phyloP scores from a whole-genome alignment of 1,140 invertebrate genomes.

The Euura saliciscinereae region DNA sequence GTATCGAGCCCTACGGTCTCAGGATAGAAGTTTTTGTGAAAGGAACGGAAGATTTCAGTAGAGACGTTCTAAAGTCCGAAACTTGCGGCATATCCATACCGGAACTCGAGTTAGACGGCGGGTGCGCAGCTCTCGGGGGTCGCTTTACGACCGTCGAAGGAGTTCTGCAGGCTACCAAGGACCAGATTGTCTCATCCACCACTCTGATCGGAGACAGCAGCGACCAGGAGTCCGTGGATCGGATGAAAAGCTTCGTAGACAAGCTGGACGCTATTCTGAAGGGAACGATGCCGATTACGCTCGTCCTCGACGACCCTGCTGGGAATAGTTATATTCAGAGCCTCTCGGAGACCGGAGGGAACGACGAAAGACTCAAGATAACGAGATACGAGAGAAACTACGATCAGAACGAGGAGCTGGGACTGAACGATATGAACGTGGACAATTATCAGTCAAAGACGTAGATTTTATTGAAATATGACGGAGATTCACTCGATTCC shows the following conservation, averaged over 20 bases:
- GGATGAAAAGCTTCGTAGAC: slow-evolving; percentile 69
- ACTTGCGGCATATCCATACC: slow-evolving; percentile 89
- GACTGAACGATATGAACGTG: slow-evolving; percentile 96
- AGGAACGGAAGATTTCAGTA: slow-evolving; percentile 78
- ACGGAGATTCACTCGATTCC: slow-evolving; percentile 4
- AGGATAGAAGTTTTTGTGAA: slow-evolving; percentile 79
- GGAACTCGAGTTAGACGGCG: slow-evolving; percentile 88
- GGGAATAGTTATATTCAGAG: slow-evolving; percentile 97
- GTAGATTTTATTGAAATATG: not conserved
- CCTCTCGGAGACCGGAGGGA: slow-evolving; percentile 70
- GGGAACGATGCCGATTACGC: slow-evolving; percentile 68
- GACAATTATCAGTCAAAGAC: slow-evolving; percentile 72
- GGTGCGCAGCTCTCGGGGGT: slow-evolving; percentile 84
- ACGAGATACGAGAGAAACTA: slow-evolving; percentile 82
- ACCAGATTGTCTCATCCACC: slow-evolving; percentile 74
- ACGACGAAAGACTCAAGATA: slow-evolving; percentile 76
- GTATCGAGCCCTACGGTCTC: slow-evolving; percentile 85
- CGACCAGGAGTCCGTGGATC: slow-evolving; percentile 59
- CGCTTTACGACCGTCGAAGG: slow-evolving; percentile 97
- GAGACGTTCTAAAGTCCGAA: slow-evolving; percentile 97
- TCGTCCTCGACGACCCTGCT: slow-evolving; percentile 94
- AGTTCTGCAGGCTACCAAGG: slow-evolving; percentile 70
- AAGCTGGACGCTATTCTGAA: slow-evolving; percentile 75
- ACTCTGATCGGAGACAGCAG: slow-evolving; percentile 76
- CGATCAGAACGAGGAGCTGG: slow-evolving; percentile 96